A percentile compares a stretch with the other conserved stretches of the same genome.
Conservation (phyloP, 2,888 invertebrate species). For the Thymelicus sylvestris region DNA sequence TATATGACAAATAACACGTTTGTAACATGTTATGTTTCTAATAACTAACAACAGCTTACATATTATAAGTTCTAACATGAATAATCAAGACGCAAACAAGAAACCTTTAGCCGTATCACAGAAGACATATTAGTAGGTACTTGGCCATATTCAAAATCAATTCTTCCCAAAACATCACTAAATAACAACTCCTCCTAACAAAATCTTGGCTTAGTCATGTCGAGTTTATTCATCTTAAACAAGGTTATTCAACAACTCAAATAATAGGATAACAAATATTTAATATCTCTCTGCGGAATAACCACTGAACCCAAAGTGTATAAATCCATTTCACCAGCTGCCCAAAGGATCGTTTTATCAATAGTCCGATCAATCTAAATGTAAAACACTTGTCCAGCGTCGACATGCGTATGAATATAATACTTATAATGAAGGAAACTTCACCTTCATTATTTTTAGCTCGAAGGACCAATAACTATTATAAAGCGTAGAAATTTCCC, state of each 20-base stretch:
- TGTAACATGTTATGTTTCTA: too few species aligned
- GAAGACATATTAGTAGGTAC: too few species aligned
- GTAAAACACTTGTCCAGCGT: constrained; percentile 18
- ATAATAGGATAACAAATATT: constrained; percentile 26
- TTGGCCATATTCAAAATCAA: too few species aligned
- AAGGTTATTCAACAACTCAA: constrained; percentile 21
- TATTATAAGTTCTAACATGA: background rate
- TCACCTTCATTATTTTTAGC: too few species aligned
- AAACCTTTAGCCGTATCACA: background rate
- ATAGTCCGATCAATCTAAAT: constrained; percentile 27
- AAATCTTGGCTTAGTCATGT: background rate
- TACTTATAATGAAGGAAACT: background rate
- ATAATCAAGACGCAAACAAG: background rate
- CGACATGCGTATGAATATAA: constrained; percentile 3
- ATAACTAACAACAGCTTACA: too few species aligned
- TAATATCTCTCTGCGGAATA: constrained; percentile 6
- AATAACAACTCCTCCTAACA: background rate
- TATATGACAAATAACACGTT: too few species aligned
- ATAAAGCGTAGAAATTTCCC: too few species aligned
- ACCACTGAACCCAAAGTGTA: constrained; percentile 10
- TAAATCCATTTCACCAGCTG: constrained; percentile 1
- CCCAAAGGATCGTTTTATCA: constrained; percentile 3
- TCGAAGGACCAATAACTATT: too few species aligned
- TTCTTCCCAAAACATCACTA: background rate
- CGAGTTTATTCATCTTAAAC: constrained; percentile 16